Base-by-base conservation (phyloP, 2,113 vertebrate genomes). In the Pleuronectes platessa region DNA sequence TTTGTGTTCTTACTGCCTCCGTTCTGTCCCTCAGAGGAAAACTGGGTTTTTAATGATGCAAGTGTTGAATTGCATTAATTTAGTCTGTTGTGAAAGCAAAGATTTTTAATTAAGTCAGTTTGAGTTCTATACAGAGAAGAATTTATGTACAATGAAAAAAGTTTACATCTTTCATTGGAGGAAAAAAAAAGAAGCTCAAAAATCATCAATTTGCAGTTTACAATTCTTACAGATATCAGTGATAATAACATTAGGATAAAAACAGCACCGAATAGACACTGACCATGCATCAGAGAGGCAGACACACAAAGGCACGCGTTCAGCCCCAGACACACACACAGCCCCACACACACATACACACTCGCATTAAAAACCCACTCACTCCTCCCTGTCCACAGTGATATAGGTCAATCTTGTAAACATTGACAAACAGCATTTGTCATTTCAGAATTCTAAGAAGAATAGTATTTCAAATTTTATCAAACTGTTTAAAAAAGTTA, bases 351-450 rank as follows among this genome's bases (percentile, higher is more conserved):
- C 75, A 31, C 31, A 31, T 3, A 27, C 31, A 76, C 55, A 71
- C 78, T 68, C 65, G 11, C 47, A 9, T 64, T 21, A 83, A 81
- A 66, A 42, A 59, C 61, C 47, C 84, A 85, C 61, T 72, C 82
- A 68, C 73, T 53, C 76, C 65, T 84, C 86, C 80, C 92, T 68
- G 86, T 93, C 93, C 93, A 94, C 93, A 94, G 93, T 93, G 93
- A 93, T 93, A 88, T 65, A 93, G 93, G 93, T 94, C 92, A 88
- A 83, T 90, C 24, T 90, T 95, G 93, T 95, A 94, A 94, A 95
- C 93, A 91, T 89, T 74, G 84, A 90, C 87, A 85, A 90, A 87
- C 79, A 60, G 51, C 26, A 82, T 71, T 78, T 85, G 86, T 85
- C 79, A 74, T 82, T 83, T 87, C 26, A 79, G 76, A 81, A 74